phyloP scores from a whole-genome alignment of 2,888 invertebrate species.

The Lottia scabra region DNA sequence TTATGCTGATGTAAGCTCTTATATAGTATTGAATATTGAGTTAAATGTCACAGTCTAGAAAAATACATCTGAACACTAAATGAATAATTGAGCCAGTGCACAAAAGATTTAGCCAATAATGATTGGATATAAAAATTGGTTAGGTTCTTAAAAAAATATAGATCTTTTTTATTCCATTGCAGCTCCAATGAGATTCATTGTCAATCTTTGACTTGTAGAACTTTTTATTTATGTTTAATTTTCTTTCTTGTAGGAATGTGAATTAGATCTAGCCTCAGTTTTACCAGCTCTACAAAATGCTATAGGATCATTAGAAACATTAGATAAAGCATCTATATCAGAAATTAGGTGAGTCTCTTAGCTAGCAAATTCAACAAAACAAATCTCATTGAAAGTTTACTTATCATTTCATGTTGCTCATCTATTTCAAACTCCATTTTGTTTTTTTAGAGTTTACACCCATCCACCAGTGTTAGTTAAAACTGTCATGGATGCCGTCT shows the following conservation, averaged over 20 bases:
- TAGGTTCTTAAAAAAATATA: no score
- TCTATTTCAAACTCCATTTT: no score
- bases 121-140: no score
- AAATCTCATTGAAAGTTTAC: no score
- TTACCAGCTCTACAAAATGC: constrained; percentile 65
- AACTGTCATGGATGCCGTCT: constrained; percentile 67
- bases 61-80: no score
- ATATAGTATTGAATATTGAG: no score
- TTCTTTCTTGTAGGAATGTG: constrained; percentile 58
- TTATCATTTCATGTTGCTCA: no score
- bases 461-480: constrained; percentile 64
- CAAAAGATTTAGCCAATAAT: no score
- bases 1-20: constrained; percentile 67
- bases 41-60: no score
- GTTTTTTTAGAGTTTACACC: constrained; percentile 57
- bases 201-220: not conserved
- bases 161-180: not conserved
- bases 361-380: not conserved
- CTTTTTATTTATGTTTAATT: not conserved
- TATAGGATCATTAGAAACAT: constrained; percentile 64
- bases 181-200: not conserved
- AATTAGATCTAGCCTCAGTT: constrained; percentile 65
- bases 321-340: constrained; percentile 67
- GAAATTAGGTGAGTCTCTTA: constrained; percentile 58
- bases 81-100: no score